Conservation (phyloP, 2,888 invertebrate species). For the Drosophila melanocephala region DNA sequence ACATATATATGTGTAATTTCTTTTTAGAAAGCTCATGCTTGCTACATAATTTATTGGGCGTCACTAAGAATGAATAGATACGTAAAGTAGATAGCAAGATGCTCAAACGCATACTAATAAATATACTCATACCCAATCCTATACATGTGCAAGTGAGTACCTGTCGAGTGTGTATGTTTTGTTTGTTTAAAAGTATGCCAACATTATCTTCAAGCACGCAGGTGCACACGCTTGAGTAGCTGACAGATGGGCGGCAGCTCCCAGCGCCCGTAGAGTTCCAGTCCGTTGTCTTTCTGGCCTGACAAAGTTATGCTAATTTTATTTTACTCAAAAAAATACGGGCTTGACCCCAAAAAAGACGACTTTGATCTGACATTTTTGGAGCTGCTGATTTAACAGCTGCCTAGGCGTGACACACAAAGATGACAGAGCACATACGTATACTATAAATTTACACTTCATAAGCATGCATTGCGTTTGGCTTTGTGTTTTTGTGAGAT, state of each 20-base stretch:
- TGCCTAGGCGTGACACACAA: constrained; percentile 50
- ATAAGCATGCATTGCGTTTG: neutral
- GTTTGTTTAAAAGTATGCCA: constrained; percentile 48
- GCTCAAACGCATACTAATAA: constrained; percentile 12
- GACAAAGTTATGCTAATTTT: constrained; percentile 53
- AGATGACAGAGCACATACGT: neutral
- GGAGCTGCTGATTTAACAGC: constrained; percentile 18
- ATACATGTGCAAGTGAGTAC: constrained; percentile 22
- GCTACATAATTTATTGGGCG: constrained; percentile 78
- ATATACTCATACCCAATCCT: constrained; percentile 6
- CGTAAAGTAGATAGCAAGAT: constrained; percentile 42
- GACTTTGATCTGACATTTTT: constrained; percentile 27
- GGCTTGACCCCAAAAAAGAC: constrained; percentile 54
- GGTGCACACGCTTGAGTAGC: constrained; percentile 15
- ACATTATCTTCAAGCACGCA: constrained; percentile 40
- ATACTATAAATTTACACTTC: neutral
- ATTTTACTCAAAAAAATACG: constrained; percentile 45
- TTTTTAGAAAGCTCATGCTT: constrained; percentile 74
- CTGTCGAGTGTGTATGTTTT: constrained; percentile 14
- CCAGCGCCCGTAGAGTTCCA: constrained; percentile 21
- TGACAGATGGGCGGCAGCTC: constrained; percentile 27
- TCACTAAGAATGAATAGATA: constrained; percentile 71
- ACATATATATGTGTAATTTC: constrained; percentile 20
- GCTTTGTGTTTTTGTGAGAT: constrained; percentile 3
- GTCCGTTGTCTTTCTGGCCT: constrained; percentile 15